A percentile compares a stretch with the other conserved stretches of the same genome.
Conservation (phyloP, 2,113 vertebrate genomes). For the Baryphthengus martii region DNA sequence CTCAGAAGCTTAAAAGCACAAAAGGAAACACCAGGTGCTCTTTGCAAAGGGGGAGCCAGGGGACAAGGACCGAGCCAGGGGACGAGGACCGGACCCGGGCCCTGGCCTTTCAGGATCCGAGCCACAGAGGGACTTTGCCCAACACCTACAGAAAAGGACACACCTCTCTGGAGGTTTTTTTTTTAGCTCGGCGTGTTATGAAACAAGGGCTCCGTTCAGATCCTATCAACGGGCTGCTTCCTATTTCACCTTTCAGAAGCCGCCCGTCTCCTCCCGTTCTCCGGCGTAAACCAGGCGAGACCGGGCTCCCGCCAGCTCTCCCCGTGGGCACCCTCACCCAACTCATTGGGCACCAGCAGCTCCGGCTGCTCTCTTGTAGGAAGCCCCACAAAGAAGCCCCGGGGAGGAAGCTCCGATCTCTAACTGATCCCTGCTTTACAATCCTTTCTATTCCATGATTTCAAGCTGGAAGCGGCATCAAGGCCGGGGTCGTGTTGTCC, state of each 20-base stretch:
- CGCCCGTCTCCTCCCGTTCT: fast-evolving
- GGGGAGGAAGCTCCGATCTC: background rate
- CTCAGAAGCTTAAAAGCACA: background rate
- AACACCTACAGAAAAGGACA: background rate
- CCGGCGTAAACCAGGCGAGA: background rate
- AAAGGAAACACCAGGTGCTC: background rate
- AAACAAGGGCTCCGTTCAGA: background rate
- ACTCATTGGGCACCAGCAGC: background rate
- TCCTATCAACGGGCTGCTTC: background rate
- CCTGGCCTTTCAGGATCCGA: background rate
- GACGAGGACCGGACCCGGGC: background rate
- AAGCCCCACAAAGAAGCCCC: background rate
- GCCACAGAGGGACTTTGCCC: background rate
- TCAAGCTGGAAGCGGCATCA: background rate
- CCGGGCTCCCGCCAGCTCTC: background rate
- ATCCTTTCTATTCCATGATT: background rate
- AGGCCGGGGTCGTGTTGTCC: fast-evolving
- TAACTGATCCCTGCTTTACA: background rate
- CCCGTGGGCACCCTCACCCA: background rate
- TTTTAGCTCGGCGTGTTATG: background rate
- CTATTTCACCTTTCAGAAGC: background rate
- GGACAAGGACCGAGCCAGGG: background rate
- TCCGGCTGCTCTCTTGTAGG: fast-evolving
- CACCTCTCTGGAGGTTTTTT: background rate
- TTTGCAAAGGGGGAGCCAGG: background rate